Percentiles rank a stretch among this genome's conserved stretches.
Evolutionary conservation across 1,140 invertebrate species (phyloP).

Genomic region (Rhopalosiphum padi): DNA sequence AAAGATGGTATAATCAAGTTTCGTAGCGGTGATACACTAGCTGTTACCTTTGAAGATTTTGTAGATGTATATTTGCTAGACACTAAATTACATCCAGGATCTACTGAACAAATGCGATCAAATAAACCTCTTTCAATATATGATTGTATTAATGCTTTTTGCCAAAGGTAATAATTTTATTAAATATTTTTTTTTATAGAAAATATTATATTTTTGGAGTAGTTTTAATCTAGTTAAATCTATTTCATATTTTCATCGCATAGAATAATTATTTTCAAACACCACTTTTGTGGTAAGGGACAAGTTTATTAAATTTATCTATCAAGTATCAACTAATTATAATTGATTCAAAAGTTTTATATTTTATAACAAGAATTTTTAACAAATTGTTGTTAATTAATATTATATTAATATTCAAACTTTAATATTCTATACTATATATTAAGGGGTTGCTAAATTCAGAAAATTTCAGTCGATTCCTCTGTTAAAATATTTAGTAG

Average conservation of each 20-base stretch:
- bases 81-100: constrained; percentile 63
- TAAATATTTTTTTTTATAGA: background rate
- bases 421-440: too few species aligned
- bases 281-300: too few species aligned
- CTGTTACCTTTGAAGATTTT: constrained; percentile 65
- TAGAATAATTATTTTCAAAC: background rate
- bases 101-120: constrained; percentile 64
- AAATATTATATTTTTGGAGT: too few species aligned
- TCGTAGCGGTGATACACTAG: constrained; percentile 69
- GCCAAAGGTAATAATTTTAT: constrained; percentile 67
- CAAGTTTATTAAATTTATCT: background rate
- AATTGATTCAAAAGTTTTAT: background rate
- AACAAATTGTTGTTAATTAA: background rate
- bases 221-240: background rate
- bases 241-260: background rate
- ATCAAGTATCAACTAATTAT: background rate
- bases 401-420: too few species aligned
- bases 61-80: constrained; percentile 53
- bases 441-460: background rate
- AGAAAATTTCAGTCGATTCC: background rate
- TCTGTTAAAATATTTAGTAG: background rate
- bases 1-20: constrained; percentile 67
- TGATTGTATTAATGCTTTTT: constrained; percentile 76
- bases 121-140: constrained; percentile 69
- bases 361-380: background rate